Evolutionary conservation across 2,888 invertebrate genomes (phyloP), one percentile per base, ranked within the genome.

Genomic region (Lasius fuliginosus): DNA sequence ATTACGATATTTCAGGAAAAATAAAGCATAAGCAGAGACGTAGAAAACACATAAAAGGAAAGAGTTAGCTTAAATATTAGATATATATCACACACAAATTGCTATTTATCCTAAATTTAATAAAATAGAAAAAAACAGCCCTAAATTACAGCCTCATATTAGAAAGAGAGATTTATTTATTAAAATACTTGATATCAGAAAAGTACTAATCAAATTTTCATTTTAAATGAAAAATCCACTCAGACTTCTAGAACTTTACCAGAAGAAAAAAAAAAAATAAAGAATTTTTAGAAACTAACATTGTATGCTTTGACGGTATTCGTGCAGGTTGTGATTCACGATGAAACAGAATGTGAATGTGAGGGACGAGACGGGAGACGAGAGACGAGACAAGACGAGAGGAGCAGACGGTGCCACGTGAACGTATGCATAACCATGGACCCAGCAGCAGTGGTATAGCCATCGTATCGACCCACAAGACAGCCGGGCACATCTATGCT

Each of bases 381-480:
- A 73, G 56, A 73, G 1, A 33, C 30, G 58, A 73, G 40, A 81
- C 77, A 40, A 77, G 77, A 79, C 42, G 71, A 69, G 58, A 71
- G 77, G 23, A 60, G 58, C 77, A 71, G 77, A 79, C 58, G 74
- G 23, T 74, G 46, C 36, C 15, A 84, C 64, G 73, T 84, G 56
- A 56, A 58, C 60, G 79, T 60, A 42, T 73, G 79, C 79, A 81
- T 73, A 81, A 74, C 74, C 81, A 82, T 76, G 83, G 82, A 84
- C 56, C 69, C 33, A 73, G 69, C 42, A 76, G 69, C 83, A 74
- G 85, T 79, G 84, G 82, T 89, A 87, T 84, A 88, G 88, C 90
- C 88, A 86, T 87, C 89, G 86, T 92, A 92, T 91, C 91, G 92
- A 92, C 89, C 92, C 88, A 87, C 86, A 90, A 90, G 91, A 86